Evolutionary conservation across 35 echinoderm and acorn worm species (phyloP), one percentile per base, ranked within the genome.

Genomic region (Apostichopus californicus): DNA sequence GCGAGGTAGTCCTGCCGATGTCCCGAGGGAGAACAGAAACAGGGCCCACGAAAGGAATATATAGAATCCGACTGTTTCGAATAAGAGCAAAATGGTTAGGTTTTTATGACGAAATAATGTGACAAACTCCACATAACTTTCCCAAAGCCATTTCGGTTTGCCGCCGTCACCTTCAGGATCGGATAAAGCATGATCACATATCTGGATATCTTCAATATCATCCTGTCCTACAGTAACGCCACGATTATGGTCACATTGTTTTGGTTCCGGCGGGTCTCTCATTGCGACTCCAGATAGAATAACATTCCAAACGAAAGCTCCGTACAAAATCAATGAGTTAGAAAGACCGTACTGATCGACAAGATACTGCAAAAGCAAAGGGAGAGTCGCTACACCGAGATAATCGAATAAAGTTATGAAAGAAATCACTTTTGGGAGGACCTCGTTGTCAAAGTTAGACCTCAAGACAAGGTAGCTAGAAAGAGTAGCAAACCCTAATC

Each of bases 41-140:
- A 83, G 80, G 15, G 80, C 80, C 80, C 80, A 83, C 18, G 80
- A 83, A 54, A 83, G 34, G 15, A 83, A 83, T 2, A 83, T 55
- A 14, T 56, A 83, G 53, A 55, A 83, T 17, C 15, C 52, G 1
- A 83, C 13, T 55, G 55, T 55, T 83, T 83, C 80, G 13, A 83
- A 55, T 14, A 55, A 8, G 55, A 83, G 13, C 34, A 83, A 2
- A 18, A 55, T 53, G 9, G 9, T 17, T 3, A 83, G 5, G 55
- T 83, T 83, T 17, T 83, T 83, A 54, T 83, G 80, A 17, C 55
- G 80, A 54, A 83, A 83, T 9, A 83, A 5, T 0, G 8, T 13
- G 34, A 34, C 12, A 14, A 83, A 18, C 7, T 55, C 46, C 8
- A 55, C 18, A 12, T 18, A 15, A 34, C 28, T 1, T 1, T 34